Base-by-base conservation (phyloP, 2,888 invertebrate genomes). In the Aricia artaxerxes region DNA sequence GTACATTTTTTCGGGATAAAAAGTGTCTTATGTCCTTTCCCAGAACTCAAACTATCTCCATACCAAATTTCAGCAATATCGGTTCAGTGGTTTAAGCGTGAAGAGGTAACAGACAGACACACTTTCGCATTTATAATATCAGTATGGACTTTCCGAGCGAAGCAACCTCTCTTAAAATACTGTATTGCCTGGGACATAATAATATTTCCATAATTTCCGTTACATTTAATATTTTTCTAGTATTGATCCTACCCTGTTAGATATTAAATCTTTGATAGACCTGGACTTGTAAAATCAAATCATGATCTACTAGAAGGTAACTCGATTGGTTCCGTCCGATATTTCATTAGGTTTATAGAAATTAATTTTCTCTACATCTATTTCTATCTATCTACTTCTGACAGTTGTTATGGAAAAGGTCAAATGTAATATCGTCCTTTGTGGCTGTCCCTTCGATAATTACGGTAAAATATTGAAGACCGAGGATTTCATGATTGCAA, bases 361-460 rank as follows among this genome's bases (percentile, higher is more conserved):
- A 13, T 73, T 40, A n/a, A 73, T 73, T 31, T 75, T 11, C 3
- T 73, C 24, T 75, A 9, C 16, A 69, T 76, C 35, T 53, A 24
- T 24, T 24, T 24, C 24, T 24, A 24, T 24, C 24, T 24, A 24
- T 35, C 76, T 49, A 49, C 44, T 53, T 57, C 31, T 76, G 35
- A 57, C 31, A 31, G 44, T 53, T 73, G 38, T 73, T 73, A 44
- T 73, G 73, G 44, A n/a, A 73, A 76, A 53, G 76, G 76, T 35
- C 57, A 53, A 31, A 35, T 75, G 24, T 24, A 24, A 49, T 38
- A 75, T 13, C 6, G 76, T 76, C 76, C 16, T 76, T 53, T 57
- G 76, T 5, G 9, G 13, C 35, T 24, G 76, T 76, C 57, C 76
- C 57, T 57, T 57, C 5, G 31, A 57, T 76, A 76, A 76, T 76